Base-by-base conservation (phyloP, 2,888 invertebrate species). In the Desoria tigrina region DNA sequence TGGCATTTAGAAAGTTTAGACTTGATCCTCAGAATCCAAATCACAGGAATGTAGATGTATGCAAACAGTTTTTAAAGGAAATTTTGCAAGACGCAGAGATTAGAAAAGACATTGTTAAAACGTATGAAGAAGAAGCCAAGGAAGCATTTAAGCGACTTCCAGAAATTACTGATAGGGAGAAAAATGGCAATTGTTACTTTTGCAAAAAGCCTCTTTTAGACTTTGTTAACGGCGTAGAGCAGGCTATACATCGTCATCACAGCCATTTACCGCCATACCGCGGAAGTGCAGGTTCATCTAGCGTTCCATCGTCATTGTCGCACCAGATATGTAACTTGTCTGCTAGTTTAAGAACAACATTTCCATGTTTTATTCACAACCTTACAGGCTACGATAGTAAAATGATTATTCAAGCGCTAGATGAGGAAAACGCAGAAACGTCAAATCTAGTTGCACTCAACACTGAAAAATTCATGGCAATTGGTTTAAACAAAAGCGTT, bases 351-450 rank as follows among this genome's bases (percentile, higher is more conserved):
- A 11, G 27, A 16, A 55, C 27, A 1, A 27, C 0, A 3, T 50
- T 64, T 28, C 60, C 59, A 1, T 23, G 59, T 1, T 59, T 49
- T 26, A 51, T 55, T n/a, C 71, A 71, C 27, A 68, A 68, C 37
- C 57, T 61, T 1, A 54, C 14, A 16, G 23, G 27, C 1, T 68
- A 66, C 37, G 68, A 71, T 50, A 37, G 37, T 16, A 58, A 69
- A 14, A 26, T 72, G 0, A 28, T 72, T 18, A 7, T 65, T 9
- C 23, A 49, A 32, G 67, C 61, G 3, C 11, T 45, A 14, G 50
- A 37, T 9, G 42, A 42, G 4, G 32, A 32, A 32, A 32, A 7
- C 32, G 11, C 32, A 4, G 11, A 32, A 32, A 32, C 6, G 6
- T 7, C 6, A 7, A 32, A 32, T 32, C 32, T 32, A 7, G 11